Evolutionary conservation across 2,797 vertebrate genomes (phyloP).

Genomic region (Lepilemur ruficaudatus): DNA sequence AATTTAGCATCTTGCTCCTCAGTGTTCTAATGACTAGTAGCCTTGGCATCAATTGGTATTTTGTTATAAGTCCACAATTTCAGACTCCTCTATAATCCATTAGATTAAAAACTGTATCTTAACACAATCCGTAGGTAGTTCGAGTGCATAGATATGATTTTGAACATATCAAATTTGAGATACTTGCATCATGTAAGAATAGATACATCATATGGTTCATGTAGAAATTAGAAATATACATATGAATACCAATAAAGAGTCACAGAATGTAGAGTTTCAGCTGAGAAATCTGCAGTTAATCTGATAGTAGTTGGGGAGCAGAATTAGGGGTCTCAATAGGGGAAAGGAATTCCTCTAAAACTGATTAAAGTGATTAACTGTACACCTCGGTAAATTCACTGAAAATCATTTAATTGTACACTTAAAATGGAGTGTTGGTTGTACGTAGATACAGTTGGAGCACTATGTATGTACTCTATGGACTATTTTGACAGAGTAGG

Average conservation of each 20-base stretch:
- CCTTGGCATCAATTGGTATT: background rate
- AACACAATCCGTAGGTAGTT: background rate
- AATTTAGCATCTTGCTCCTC: background rate
- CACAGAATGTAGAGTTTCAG: too few relatives aligned
- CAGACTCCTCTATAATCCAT: background rate
- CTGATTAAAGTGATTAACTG: too few relatives aligned
- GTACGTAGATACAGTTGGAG: too few relatives aligned
- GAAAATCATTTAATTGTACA: too few relatives aligned
- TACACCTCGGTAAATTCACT: too few relatives aligned
- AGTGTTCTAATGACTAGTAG: background rate
- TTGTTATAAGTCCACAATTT: background rate
- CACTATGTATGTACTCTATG: too few relatives aligned
- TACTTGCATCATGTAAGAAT: background rate
- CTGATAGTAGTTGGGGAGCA: too few relatives aligned
- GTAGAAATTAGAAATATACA: background rate
- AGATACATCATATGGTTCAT: background rate
- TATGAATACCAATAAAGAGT: background rate
- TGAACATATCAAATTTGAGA: background rate
- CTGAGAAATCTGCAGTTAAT: too few relatives aligned
- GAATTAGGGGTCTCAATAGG: too few relatives aligned
- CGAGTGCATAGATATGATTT: background rate
- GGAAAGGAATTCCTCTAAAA: too few relatives aligned
- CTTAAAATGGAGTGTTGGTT: too few relatives aligned
- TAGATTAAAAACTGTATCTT: background rate
- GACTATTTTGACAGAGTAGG: too few relatives aligned